phyloP scores from a whole-genome alignment of 2,113 vertebrate species.

The Ptilorrhoa leucosticta region DNA sequence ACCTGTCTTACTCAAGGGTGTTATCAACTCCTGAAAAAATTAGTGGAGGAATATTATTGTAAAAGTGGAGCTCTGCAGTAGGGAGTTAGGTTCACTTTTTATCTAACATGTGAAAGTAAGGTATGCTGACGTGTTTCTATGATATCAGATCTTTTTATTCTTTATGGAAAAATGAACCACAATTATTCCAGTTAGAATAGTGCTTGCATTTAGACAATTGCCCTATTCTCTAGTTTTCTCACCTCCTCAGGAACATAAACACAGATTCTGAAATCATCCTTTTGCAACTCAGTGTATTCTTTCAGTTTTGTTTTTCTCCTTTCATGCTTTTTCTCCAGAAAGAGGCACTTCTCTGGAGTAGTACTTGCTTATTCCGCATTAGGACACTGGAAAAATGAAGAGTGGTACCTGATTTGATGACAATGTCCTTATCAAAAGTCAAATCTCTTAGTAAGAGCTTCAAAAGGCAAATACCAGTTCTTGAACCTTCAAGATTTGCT shows the following conservation, averaged over 20 bases:
- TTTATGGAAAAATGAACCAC: background rate
- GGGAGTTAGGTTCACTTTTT: background rate
- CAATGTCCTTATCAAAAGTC: background rate
- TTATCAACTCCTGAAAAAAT: background rate
- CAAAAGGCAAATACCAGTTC: background rate
- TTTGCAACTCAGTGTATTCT: background rate
- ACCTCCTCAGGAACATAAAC: background rate
- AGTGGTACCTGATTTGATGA: background rate
- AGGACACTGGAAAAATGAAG: background rate
- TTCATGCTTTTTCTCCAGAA: background rate
- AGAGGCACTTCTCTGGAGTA: background rate
- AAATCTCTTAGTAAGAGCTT: background rate
- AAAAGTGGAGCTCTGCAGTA: background rate
- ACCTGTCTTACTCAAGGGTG: background rate
- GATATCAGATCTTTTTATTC: background rate
- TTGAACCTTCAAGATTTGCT: background rate
- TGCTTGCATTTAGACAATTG: background rate
- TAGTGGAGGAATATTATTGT: background rate
- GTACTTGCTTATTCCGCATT: background rate
- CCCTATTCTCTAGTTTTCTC: background rate
- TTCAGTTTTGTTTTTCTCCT: background rate
- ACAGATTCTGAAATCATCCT: background rate
- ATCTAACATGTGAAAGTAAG: background rate
- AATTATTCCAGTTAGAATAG: background rate
- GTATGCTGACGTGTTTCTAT: background rate